Percentiles rank a stretch among this genome's conserved stretches.
Evolutionary conservation across 2,113 vertebrate species (phyloP).

Genomic region (Chascanopsetta lugubris): DNA sequence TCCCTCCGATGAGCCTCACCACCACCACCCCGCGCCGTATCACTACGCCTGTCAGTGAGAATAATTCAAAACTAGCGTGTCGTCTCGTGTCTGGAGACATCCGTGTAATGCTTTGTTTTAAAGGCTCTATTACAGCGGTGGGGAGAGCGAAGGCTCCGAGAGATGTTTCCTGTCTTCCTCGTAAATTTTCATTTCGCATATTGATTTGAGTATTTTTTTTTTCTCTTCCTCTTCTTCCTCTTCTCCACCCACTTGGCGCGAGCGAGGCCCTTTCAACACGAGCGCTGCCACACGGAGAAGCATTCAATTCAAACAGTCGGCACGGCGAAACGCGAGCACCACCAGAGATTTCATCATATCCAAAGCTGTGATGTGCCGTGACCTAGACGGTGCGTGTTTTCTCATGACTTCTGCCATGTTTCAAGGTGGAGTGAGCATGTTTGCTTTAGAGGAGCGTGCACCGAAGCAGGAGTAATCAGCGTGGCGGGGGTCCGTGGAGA

Average conservation of each 20-base stretch:
- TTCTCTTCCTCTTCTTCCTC: too few relatives aligned
- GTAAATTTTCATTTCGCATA: constrained; percentile 51
- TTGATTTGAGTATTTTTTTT: constrained; percentile 24
- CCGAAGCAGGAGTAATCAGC: constrained; percentile 66
- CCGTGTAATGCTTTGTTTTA: constrained; percentile 53
- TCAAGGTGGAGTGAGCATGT: constrained; percentile 67
- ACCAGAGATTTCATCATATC: constrained; percentile 25
- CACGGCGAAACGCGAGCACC: constrained; percentile 20
- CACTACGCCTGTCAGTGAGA: constrained; percentile 42
- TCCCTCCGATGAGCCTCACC: constrained; percentile 52
- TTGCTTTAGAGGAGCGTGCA: constrained; percentile 51
- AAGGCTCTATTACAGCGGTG: constrained; percentile 42
- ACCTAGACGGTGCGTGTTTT: constrained; percentile 51
- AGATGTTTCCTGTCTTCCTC: constrained; percentile 44
- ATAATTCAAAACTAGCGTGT: constrained; percentile 48
- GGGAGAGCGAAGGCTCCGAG: constrained; percentile 30
- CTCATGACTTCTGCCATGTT: constrained; percentile 59
- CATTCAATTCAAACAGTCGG: constrained; percentile 20
- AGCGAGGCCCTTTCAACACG: constrained; percentile 9
- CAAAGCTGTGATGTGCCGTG: constrained; percentile 50
- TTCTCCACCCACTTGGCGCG: constrained; percentile 23
- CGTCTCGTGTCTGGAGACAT: constrained; percentile 41
- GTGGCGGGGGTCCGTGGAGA: constrained; percentile 61
- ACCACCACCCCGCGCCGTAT: constrained; percentile 27
- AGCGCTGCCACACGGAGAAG: constrained; percentile 8